A percentile compares a stretch with the other conserved stretches of the same genome.
These are phyloP conservation scores for Diorhabda sublineata DNA, from an alignment of 1,140 invertebrate species.

Conservation along the genomic window DNA sequence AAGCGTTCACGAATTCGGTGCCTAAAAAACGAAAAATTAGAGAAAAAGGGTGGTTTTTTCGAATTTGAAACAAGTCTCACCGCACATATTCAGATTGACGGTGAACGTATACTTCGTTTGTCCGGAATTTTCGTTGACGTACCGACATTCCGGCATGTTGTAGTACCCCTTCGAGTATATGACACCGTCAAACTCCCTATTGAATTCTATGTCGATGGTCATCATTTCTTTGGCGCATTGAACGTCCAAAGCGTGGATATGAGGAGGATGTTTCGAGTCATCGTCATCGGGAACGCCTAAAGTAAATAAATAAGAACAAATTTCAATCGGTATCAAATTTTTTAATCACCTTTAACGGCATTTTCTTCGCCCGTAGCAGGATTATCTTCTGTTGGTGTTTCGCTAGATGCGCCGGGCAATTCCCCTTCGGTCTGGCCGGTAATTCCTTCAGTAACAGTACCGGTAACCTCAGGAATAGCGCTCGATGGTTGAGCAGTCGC, in stretches of 20 bases:
- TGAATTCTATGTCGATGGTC: conserved; percentile 77
- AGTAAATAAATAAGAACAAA: conserved; percentile 1
- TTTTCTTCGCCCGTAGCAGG: conserved; percentile 13
- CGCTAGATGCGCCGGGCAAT: neutral
- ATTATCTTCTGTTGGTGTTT: conserved; percentile 4
- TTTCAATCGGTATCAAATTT: too few relatives aligned
- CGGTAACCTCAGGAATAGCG: too few relatives aligned
- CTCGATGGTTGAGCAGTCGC: too few relatives aligned
- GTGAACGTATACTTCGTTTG: conserved; percentile 70
- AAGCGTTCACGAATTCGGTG: conserved; percentile 74
- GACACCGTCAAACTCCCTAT: conserved; percentile 68
- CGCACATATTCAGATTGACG: conserved; percentile 71
- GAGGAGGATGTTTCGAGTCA: conserved; percentile 62
- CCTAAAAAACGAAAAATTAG: conserved; percentile 37
- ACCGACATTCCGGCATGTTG: conserved; percentile 65
- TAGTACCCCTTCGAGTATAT: conserved; percentile 81
- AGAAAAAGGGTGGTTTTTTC: neutral
- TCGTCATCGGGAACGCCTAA: conserved; percentile 41
- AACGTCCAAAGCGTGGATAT: conserved; percentile 71
- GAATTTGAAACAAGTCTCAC: neutral
- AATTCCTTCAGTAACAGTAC: too few relatives aligned
- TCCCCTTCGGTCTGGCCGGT: too few relatives aligned
- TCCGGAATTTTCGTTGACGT: conserved; percentile 67
- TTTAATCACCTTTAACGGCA: too few relatives aligned
- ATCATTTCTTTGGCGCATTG: conserved; percentile 77